Base-by-base conservation (phyloP, 2,888 invertebrate genomes). In the Chaitophorus viminalis region DNA sequence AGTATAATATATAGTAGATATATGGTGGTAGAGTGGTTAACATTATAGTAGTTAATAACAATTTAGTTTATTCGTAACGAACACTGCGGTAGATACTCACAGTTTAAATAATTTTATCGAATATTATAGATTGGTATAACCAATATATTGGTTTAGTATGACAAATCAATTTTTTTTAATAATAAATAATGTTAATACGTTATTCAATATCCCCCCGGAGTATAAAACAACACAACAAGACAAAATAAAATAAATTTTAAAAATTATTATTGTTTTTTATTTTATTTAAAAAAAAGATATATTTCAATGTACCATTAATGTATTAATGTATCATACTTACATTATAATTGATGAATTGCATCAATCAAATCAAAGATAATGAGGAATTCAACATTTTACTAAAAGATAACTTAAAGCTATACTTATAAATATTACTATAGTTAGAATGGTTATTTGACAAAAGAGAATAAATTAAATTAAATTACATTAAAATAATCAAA, bases 161-260 rank as follows among this genome's bases (percentile, higher is more conserved):
- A 60, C 60, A 60, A 60, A 60, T 0, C 21, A 21, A 60, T 25
- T 5, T 21, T 52, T 52, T 46, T 46, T 11, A 46, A 46, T 46
- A 14, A 60, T 1, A 60, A 60, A 25, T 60, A 60, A 60, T 9
- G 25, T 25, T 60, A 3, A 60, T 60, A 25, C 60, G 11, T n/a
- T n/a, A n/a, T n/a, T n/a, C 39, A 3, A 39, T 39, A 6, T 8
- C 3, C 39, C 4, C 21, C 54, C 25, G 21, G 25, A 60, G 21
- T 91, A 90, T 2, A 39, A 70, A 39, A 39, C 11, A 33, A 31
- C 14, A 39, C 11, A 33, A 31, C 14, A 14, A 14, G 31, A 82
- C 25, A 25, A 78, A 31, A 78, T 25, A 54, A 78, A 54, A 70
- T 25, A 11, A 14, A 70, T 39, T 18, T 9, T 60, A 25, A 21